phyloP scores from a whole-genome alignment of 2,888 invertebrate genomes.

The Brachyptera putata region DNA sequence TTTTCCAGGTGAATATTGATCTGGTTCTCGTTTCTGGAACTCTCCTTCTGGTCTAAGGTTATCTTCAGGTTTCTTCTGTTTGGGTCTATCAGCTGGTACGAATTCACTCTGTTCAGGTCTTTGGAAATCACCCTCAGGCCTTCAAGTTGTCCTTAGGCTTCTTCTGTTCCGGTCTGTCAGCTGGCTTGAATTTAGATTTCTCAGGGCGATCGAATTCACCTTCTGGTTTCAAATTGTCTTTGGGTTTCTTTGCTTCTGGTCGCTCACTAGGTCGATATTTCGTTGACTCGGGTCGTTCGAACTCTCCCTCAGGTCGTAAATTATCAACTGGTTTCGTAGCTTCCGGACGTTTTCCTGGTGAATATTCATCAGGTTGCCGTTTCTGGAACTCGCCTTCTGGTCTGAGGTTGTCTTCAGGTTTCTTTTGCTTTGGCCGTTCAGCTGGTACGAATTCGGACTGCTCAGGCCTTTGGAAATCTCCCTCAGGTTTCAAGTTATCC shows the following conservation, averaged over 20 bases:
- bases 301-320: constrained; percentile 55
- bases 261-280: constrained; percentile 51
- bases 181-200: constrained; percentile 33
- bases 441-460: constrained; percentile 41
- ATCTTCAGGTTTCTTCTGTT: constrained; percentile 47
- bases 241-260: constrained; percentile 44
- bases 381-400: constrained; percentile 40
- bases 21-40: constrained; percentile 29
- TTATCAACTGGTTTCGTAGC: constrained; percentile 58
- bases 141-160: constrained; percentile 46
- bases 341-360: constrained; percentile 34
- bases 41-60: constrained; percentile 36
- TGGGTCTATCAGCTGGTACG: constrained; percentile 47
- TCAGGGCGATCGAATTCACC: constrained; percentile 44
- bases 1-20: background rate
- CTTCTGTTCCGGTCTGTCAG: constrained; percentile 44
- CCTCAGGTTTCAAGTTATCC: constrained; percentile 42
- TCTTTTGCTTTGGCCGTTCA: constrained; percentile 42
- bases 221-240: no score
- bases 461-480: constrained; percentile 39
- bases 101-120: constrained; percentile 43
- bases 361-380: constrained; percentile 40
- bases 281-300: constrained; percentile 46
- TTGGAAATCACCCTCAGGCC: constrained; percentile 52
- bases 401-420: constrained; percentile 40